These are phyloP conservation scores for Hypocryptadius cinnamomeus DNA, from an alignment of 2,113 vertebrate species.

Conservation along the genomic window DNA sequence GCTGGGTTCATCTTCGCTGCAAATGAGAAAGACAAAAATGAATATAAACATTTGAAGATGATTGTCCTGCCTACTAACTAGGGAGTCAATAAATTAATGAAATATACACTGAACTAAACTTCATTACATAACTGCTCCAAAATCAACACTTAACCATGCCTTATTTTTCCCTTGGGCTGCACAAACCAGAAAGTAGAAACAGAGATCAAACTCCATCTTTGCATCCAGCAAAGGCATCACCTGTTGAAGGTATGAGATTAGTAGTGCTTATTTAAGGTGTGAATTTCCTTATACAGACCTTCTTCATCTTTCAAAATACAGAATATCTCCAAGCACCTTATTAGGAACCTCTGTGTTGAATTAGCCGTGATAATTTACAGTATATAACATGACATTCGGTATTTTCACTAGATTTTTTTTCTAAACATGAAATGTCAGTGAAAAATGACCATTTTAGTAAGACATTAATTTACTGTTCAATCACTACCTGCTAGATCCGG, in stretches of 20 bases:
- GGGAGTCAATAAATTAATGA: background rate
- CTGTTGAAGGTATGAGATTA: background rate
- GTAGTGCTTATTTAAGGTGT: background rate
- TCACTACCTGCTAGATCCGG: background rate
- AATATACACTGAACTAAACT: background rate
- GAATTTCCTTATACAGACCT: background rate
- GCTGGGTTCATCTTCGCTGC: constrained; percentile 69
- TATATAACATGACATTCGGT: background rate
- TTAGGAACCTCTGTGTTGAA: background rate
- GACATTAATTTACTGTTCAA: constrained; percentile 22
- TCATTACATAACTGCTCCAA: background rate
- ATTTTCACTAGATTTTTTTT: background rate
- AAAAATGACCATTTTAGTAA: background rate
- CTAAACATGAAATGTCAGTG: background rate
- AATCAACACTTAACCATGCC: background rate
- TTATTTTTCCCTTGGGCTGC: background rate
- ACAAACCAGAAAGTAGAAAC: background rate
- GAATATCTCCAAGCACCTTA: background rate
- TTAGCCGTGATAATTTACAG: background rate
- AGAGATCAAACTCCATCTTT: background rate
- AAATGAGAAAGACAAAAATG: background rate
- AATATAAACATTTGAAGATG: background rate
- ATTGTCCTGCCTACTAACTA: background rate
- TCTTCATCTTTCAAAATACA: background rate
- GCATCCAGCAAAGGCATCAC: background rate